phyloP scores from a whole-genome alignment of 2,888 invertebrate species.

The Atethmia centrago region DNA sequence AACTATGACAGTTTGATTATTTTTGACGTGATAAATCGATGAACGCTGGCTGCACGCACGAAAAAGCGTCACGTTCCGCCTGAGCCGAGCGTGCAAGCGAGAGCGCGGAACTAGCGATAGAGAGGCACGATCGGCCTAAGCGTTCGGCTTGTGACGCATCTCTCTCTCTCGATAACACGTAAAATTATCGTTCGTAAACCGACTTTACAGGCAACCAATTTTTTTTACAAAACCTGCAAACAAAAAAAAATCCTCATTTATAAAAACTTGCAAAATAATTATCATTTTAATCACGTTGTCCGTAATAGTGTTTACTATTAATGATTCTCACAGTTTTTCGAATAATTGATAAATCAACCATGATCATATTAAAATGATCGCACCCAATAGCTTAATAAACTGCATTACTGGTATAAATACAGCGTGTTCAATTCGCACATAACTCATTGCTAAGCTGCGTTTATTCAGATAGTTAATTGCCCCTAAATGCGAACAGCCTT shows the following conservation, averaged over 20 bases:
- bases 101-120: too few relatives aligned
- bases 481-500: conserved; percentile 37
- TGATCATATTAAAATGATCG: conserved; percentile 39
- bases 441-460: conserved; percentile 51
- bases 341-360: conserved; percentile 44
- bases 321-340: not conserved
- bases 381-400: conserved; percentile 53
- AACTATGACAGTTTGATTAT: not conserved
- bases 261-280: not conserved
- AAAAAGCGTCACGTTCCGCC: too few relatives aligned
- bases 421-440: conserved; percentile 35
- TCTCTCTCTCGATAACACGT: too few relatives aligned
- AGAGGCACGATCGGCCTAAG: too few relatives aligned
- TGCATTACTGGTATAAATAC: conserved; percentile 44
- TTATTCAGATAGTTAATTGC: conserved; percentile 51
- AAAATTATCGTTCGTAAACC: too few relatives aligned
- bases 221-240: too few relatives aligned
- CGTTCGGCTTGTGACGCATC: too few relatives aligned
- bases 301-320: not conserved
- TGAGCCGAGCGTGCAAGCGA: too few relatives aligned
- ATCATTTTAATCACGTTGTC: not conserved
- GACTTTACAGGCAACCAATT: too few relatives aligned
- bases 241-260: not conserved
- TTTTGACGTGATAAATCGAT: too few relatives aligned
- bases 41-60: too few relatives aligned